Conservation (phyloP, 2,888 invertebrate genomes). For the Aleiodes leptofemur region DNA sequence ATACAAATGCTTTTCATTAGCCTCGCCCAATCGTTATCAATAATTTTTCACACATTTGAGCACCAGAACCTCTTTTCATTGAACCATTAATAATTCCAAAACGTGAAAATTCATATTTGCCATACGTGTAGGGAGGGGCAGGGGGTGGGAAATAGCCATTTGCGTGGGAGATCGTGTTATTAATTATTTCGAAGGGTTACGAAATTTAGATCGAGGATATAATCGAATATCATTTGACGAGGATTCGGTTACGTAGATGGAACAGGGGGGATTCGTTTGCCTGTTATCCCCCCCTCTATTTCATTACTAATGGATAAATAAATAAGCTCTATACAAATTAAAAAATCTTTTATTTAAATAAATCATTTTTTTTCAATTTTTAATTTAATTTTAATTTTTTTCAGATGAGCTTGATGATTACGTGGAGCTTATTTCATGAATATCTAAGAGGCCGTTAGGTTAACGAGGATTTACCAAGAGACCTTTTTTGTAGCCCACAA, state of each 20-base stretch:
- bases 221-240: slow-evolving; percentile 60
- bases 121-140: neutral
- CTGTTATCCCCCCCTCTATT: slow-evolving; percentile 15
- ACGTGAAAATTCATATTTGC: neutral
- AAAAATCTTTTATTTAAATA: neutral
- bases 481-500: neutral
- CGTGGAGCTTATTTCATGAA: no score
- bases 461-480: no score
- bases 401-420: neutral
- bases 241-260: slow-evolving; percentile 55
- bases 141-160: slow-evolving; percentile 41
- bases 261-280: slow-evolving; percentile 46
- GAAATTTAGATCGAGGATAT: slow-evolving; percentile 50
- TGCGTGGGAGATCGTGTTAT: slow-evolving; percentile 50
- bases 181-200: slow-evolving; percentile 59
- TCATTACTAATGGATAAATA: slow-evolving; percentile 1
- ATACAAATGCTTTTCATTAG: neutral
- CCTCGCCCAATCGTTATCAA: no score
- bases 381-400: neutral
- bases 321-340: neutral
- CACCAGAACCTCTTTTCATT: neutral
- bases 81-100: neutral
- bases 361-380: neutral
- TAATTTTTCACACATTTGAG: neutral
- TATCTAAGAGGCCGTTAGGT: no score